A percentile compares a stretch with the other conserved stretches of the same genome.
Evolutionary conservation across 2,797 vertebrate genomes (phyloP).

Genomic region (Aplochiton taeniatus): DNA sequence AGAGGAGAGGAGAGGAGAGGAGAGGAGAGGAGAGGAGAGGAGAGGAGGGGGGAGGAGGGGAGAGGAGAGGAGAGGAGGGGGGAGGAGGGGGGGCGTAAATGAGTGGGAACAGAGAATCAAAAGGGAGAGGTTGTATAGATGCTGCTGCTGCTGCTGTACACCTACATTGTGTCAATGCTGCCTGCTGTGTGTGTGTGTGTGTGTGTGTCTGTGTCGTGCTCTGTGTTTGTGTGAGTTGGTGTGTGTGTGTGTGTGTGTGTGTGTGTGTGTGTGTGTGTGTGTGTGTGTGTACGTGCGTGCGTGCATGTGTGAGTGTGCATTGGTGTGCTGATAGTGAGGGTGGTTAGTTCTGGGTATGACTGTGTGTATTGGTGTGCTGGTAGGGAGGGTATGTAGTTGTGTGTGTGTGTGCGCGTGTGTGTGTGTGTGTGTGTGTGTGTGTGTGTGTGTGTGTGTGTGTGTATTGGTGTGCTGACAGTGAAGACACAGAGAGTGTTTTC

Average conservation of each 20-base stretch:
- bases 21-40: slow-evolving; percentile 3
- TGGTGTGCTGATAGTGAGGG: slow-evolving; percentile 31
- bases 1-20: slow-evolving; percentile 1
- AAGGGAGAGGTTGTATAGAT: too few relatives aligned
- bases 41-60: background rate
- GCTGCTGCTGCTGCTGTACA: too few relatives aligned
- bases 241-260: background rate
- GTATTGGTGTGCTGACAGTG: slow-evolving; percentile 55
- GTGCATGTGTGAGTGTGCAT: slow-evolving; percentile 22
- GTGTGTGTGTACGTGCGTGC: background rate
- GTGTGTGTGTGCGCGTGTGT: background rate
- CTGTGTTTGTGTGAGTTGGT: slow-evolving; percentile 32
- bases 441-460: slow-evolving; percentile 36
- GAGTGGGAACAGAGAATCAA: too few relatives aligned
- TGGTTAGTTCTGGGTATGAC: background rate
- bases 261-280: background rate
- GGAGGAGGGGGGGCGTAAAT: too few relatives aligned
- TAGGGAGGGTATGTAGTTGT: slow-evolving; percentile 4
- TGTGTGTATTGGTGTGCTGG: slow-evolving; percentile 27
- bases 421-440: background rate
- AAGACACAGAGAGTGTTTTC: slow-evolving; percentile 37
- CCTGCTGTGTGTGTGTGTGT: slow-evolving; percentile 25
- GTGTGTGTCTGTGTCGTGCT: background rate
- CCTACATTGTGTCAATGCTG: slow-evolving; percentile 35
- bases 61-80: too few relatives aligned